These are phyloP conservation scores for Zaprionus camerounensis DNA, from an alignment of 1,140 invertebrate species.

Conservation along the genomic window DNA sequence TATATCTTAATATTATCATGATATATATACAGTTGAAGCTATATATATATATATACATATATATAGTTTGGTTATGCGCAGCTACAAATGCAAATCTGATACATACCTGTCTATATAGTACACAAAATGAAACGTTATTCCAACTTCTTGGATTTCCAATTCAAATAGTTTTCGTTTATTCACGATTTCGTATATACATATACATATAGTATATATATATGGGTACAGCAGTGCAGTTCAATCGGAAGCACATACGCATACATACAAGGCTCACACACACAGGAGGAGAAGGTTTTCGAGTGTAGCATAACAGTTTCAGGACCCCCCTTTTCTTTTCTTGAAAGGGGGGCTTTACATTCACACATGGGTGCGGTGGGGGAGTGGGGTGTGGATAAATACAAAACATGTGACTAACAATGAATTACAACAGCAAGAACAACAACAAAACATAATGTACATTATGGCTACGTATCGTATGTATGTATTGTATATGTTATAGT, in stretches of 20 bases:
- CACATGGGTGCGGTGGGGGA: not conserved
- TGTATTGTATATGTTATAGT: conserved; percentile 1
- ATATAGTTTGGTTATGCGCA: no score
- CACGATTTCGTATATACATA: conserved; percentile 25
- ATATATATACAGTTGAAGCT: not conserved
- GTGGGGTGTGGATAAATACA: conserved; percentile 21
- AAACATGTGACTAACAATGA: conserved; percentile 23
- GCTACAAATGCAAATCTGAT: not conserved
- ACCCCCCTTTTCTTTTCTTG: not conserved
- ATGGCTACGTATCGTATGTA: conserved; percentile 1
- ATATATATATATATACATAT: not conserved
- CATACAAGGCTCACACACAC: conserved; percentile 13
- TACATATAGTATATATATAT: conserved; percentile 28
- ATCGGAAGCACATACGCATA: not conserved
- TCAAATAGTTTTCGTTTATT: conserved; percentile 23
- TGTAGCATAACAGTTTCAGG: not conserved
- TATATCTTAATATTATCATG: not conserved
- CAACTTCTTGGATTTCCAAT: conserved; percentile 17
- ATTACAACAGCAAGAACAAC: conserved; percentile 19
- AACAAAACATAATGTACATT: conserved; percentile 15
- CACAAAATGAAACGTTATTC: not conserved
- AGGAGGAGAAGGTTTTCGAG: conserved; percentile 1
- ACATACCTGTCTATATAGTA: not conserved
- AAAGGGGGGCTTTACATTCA: not conserved
- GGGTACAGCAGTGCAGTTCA: conserved; percentile 41